Evolutionary conservation across 2,113 vertebrate genomes (phyloP), one percentile per base, ranked within the genome.

Genomic region (Corythornis madagascariensis): DNA sequence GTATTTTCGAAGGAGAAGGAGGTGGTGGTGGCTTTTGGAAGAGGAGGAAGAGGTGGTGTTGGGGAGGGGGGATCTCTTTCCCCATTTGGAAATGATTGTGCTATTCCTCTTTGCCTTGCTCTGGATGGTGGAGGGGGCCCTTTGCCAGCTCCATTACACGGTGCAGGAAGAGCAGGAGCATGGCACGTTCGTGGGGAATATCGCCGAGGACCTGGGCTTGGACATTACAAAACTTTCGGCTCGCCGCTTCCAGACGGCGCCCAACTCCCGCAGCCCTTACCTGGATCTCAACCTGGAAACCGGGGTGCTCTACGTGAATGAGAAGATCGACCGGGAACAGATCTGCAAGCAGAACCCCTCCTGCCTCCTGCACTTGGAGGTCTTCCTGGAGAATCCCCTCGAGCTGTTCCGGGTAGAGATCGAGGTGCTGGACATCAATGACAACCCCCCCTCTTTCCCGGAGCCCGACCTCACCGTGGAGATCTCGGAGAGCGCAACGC

Each of bases 171-270:
- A 99, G 96, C 98, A 99, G 90, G 98, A 99, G 81, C 99, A 99
- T 97, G 99, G 99, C 97, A 99, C 99, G 69, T 98, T 99, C 96
- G 99, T 99, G 98, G 99, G 99, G 80, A 99, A 99, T 97, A 99
- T 99, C 89, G 99, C 99, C 31, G 99, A 99, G 97, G 99, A 99
- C 95, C 97, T 99, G 98, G 98, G 99, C 82, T 98, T 99, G 98
- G 99, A 99, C 98, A 98, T 99, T 93, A 99, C 99, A 94, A 99
- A 99, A 97, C 98, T 99, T 97, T 98, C 98, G 38, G 98, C 99
- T 70, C 98, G 99, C 87, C 98, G 98, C 59, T 99, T 99, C 95
- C 99, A 99, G 96, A 98, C 99, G 60, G 99, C 98, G 94, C 98
- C 99, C 83, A 98, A 98, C 94, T 99, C 99, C 4, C 97, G 99